Evolutionary conservation across 2,888 invertebrate genomes (phyloP), one percentile per base, ranked within the genome.

Genomic region (Nemotelus nigrinus): DNA sequence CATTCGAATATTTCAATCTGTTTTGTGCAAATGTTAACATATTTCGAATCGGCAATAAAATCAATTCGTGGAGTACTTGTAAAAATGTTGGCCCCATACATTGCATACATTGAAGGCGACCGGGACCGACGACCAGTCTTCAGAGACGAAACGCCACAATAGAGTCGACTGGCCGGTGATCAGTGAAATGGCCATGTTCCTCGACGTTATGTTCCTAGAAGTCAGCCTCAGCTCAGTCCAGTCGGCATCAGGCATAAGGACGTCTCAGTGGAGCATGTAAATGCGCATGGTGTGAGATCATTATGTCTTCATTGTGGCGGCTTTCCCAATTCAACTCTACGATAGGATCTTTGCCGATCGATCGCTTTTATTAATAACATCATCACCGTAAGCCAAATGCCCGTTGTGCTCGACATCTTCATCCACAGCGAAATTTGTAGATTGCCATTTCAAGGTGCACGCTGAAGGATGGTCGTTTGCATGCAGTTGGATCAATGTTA

Each of bases 1-100:
- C 71, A 76, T 71, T 71, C 67, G 77, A 79, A 79, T 79, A 79
- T 77, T 79, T 79, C 79, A 79, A 79, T 79, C 79, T 79, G 79
- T 79, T 79, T 74, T 77, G 77, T 71, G 71, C 77, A 70, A 79
- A 79, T 79, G 79, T 78, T 77, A 79, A 79, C 79, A 79, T 79
- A 79, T 75, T 79, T 76, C 70, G 76, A 76, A 76, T 60, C 48
- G 75, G 79, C 75, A 79, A 79, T 79, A 79, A 79, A 79, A 79
- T 79, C 75, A 79, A 77, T 79, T 79, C 74, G 43, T 25, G 60
- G 57, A 41, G 60, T 63, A 74, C 74, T 74, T 74, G 70, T 70
- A 48, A 60, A 74, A 63, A 63, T 74, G 48, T 74, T 63, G 74
- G 60, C 39, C 57, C 7, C 10, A 25, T 47, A 43, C 41, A 44